Base-by-base conservation (phyloP, 2,113 vertebrate genomes). In the Tyrannus savana region DNA sequence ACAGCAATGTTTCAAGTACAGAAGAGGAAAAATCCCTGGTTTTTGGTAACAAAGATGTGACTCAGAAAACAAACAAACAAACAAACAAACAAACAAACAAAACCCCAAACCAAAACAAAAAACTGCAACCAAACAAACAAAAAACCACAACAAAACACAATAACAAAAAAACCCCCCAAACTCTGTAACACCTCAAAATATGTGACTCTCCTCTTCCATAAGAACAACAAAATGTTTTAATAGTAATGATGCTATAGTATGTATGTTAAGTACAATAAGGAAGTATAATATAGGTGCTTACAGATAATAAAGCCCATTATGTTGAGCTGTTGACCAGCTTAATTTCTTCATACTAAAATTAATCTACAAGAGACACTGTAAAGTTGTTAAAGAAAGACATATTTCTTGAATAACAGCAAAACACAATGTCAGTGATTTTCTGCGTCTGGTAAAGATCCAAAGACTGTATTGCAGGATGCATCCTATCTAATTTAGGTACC, bases 11-110 rank as follows among this genome's bases (percentile, higher is more conserved):
- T 95, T 80, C 46, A 59, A 73, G 18, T 37, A 62, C 14, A 80
- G 49, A 87, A 82, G 18, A 44, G 25, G 15, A 50, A 91, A 75
- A 85, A 17, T 0, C 0, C 4, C 10, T 42, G 4, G 0, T 6
- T 78, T 90, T 82, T 12, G 78, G 52, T 75, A 87, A 81, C 5
- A 84, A 84, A 84, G 10, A 11, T n/a, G 3, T 84, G 68, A 93
- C 59, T 80, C 22, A 53, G 50, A 2, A 46, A 25, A 50, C 49
- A 39, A 58, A 41, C 37, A 11, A 30, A 19, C 9, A 56, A 56
- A 33, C 31, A 31, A 16, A 21, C 46, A 37, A 24, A 35, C 22
- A 35, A 23, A 10, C 56, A 15, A 37, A 28, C 14, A 30, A 63
- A 3, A 10, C 12, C 53, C 4, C 0, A 27, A 27, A 22, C 27